Base-by-base conservation (phyloP, 2,888 invertebrate species). In the Hipparchia semele region DNA sequence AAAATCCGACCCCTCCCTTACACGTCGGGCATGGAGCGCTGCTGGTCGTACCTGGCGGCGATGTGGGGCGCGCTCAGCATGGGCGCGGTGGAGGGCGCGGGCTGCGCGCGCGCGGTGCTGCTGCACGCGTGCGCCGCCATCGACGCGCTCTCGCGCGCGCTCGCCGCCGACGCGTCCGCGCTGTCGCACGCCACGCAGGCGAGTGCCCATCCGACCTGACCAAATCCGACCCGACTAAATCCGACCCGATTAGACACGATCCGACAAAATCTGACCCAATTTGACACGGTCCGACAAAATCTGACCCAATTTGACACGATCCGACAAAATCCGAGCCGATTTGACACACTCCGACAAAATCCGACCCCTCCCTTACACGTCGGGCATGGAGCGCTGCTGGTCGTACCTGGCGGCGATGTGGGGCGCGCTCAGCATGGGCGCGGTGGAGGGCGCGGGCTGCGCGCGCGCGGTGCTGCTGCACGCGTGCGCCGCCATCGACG, bases 31-130 rank as follows among this genome's bases (percentile, higher is more conserved):
- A 95, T 98, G 79, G 88, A 94, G 45, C 79, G 2, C 80, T 95
- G n/a, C 95, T 96, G 70, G 94, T 96, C 51, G 85, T 58, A 58
- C 97, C 85, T n/a, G 81, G 94, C 2, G 95, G 96, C 66, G n/a
- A 96, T 98, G 95, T 98, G 97, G 92, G 95, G 96, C 0, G 96
- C 97, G 51, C 93, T 99, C 74, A 95, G 95, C 68, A 95, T 98
- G 79, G 88, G 94, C 54, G 45, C 79, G 2, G 81, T 95, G 12
- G 95, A 96, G 69, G 94, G 96, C 49, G 85, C 85, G 13, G 81
- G 94, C 2, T 95, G 96, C 65, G 93, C 96, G 54, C 95, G 96
- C 84, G 86, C 82, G 71, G 83, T 88, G 0, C 80, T 91, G 70
- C 74, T 89, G 79, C 89, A 89, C 85, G 81, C 86, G 68, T 87